Evolutionary conservation across 2,888 invertebrate species (phyloP).

Genomic region (Liposcelis brunnea): DNA sequence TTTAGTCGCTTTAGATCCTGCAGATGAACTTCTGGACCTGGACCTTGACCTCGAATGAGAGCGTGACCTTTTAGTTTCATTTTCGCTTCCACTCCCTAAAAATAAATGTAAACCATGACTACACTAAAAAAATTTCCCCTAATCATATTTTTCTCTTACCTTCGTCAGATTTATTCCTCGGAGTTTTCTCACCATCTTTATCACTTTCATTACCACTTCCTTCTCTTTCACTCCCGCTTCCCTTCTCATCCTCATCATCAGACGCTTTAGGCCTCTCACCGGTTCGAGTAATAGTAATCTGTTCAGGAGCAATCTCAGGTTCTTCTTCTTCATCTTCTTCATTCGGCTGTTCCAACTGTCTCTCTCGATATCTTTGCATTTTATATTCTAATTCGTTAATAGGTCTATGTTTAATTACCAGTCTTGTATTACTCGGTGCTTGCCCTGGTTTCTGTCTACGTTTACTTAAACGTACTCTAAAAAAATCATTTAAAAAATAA

Average conservation of each 20-base stretch:
- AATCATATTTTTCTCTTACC: background rate
- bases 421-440: constrained; percentile 51
- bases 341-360: constrained; percentile 71
- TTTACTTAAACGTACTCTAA: constrained; percentile 79
- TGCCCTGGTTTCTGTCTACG: constrained; percentile 63
- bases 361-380: constrained; percentile 71
- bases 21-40: background rate
- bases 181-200: constrained; percentile 11
- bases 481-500: background rate
- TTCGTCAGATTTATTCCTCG: background rate
- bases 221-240: constrained; percentile 12
- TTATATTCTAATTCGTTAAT: constrained; percentile 69
- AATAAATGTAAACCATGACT: background rate
- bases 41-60: background rate
- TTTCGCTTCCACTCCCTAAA: constrained; percentile 3
- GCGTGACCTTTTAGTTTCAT: background rate
- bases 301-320: constrained; percentile 22
- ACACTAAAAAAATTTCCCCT: background rate
- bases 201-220: constrained; percentile 15
- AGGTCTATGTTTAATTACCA: constrained; percentile 81
- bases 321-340: constrained; percentile 46
- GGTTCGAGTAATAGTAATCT: constrained; percentile 16
- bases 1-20: constrained; percentile 10
- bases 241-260: constrained; percentile 10
- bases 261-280: constrained; percentile 11